Evolutionary conservation across 2,113 vertebrate genomes (phyloP).

Genomic region (Gracilinanus agilis): DNA sequence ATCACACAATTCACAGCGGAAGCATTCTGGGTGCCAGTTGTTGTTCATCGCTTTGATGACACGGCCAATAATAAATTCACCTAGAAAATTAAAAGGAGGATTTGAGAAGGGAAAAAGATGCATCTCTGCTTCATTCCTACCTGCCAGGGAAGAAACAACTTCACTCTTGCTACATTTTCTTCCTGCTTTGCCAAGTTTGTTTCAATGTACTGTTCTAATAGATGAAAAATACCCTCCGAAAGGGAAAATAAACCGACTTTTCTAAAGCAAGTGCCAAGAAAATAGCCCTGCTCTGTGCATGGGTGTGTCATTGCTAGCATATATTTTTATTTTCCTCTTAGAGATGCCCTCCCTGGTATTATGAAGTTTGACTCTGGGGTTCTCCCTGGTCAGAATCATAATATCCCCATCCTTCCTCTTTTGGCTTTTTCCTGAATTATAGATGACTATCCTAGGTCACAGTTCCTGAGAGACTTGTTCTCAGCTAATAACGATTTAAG

Average conservation of each 20-base stretch:
- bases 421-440: neutral
- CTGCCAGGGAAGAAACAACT: neutral
- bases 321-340: neutral
- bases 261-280: neutral
- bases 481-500: neutral
- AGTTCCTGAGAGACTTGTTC: neutral
- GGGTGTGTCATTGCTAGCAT: neutral
- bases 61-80: conserved; percentile 87
- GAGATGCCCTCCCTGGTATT: neutral
- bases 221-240: neutral
- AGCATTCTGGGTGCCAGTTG: conserved; percentile 88
- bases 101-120: neutral
- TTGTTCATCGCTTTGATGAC: conserved; percentile 91
- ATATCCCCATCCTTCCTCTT: neutral
- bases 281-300: neutral
- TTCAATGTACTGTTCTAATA: neutral
- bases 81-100: conserved; percentile 72
- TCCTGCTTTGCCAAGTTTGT: neutral
- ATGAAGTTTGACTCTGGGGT: neutral
- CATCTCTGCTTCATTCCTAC: neutral
- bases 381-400: neutral
- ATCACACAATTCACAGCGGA: conserved; percentile 87
- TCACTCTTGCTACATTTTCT: neutral
- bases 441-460: neutral
- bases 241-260: neutral